Percentiles rank a stretch among this genome's conserved stretches.
phyloP scores from a whole-genome alignment of 2,888 invertebrate species.

The Tetragnatha montana region DNA sequence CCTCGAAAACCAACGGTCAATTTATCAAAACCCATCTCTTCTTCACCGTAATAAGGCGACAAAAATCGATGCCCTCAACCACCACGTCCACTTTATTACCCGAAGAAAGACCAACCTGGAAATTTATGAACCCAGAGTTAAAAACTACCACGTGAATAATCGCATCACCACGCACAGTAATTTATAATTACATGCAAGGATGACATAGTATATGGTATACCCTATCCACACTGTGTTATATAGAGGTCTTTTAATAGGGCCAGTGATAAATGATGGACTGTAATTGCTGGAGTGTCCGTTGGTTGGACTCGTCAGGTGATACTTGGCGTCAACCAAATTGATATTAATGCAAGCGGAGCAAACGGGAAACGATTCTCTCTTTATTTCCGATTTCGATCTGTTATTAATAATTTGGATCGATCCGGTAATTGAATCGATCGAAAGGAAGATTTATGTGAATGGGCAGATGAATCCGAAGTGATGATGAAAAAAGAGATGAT shows the following conservation, averaged over 20 bases:
- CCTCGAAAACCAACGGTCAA: not conserved
- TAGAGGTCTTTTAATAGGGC: slow-evolving; percentile 7
- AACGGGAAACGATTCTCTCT: not conserved
- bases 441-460: slow-evolving; percentile 27
- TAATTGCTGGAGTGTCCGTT: slow-evolving; percentile 58
- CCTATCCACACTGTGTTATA: not conserved
- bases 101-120: not conserved
- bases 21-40: not conserved
- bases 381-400: not conserved
- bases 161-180: not conserved
- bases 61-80: not conserved
- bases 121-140: not conserved
- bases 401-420: not conserved
- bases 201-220: not conserved
- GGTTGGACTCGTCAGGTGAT: slow-evolving; percentile 27
- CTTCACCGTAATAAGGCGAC: not conserved
- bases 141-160: not conserved
- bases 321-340: slow-evolving; percentile 50
- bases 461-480: slow-evolving; percentile 25
- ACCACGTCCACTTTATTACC: not conserved
- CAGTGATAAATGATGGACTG: slow-evolving; percentile 48
- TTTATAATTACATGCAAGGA: not conserved
- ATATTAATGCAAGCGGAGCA: slow-evolving; percentile 53
- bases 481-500: not conserved
- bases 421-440: slow-evolving; percentile 31